These are phyloP conservation scores for Tyrophagus putrescentiae DNA, from an alignment of 1,140 invertebrate genomes.

Conservation along the genomic window DNA sequence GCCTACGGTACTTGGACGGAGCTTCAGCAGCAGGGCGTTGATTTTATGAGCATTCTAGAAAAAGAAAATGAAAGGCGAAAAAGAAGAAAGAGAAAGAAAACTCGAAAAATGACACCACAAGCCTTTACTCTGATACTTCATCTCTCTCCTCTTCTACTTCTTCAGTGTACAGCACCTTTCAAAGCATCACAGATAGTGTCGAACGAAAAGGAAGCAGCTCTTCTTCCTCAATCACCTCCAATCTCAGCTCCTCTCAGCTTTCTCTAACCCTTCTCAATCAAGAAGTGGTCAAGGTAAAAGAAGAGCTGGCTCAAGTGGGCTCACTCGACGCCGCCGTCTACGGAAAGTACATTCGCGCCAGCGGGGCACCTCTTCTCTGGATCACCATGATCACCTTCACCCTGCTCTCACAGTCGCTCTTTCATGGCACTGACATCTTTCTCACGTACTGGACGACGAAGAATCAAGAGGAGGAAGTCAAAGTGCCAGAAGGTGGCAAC, in stretches of 20 bases:
- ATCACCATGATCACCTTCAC: not conserved
- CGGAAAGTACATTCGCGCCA: conserved; percentile 14
- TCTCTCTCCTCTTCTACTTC: no score
- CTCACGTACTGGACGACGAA: conserved; percentile 8
- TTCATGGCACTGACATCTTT: conserved; percentile 17
- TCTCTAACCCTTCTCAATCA: no score
- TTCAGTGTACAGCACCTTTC: no score
- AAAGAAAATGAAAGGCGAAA: not conserved
- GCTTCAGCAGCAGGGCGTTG: conserved; percentile 14
- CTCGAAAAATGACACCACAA: no score
- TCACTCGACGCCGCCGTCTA: conserved; percentile 15
- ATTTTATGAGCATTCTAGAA: conserved; percentile 19
- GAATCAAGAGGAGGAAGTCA: not conserved
- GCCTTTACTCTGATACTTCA: no score
- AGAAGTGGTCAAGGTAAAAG: conserved; percentile 9
- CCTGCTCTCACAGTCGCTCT: conserved; percentile 19
- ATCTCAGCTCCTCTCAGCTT: no score
- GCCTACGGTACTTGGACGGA: conserved; percentile 14
- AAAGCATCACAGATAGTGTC: no score
- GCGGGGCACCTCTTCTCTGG: not conserved
- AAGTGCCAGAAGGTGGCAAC: conserved; percentile 17
- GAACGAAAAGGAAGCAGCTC: no score
- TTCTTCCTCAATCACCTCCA: no score
- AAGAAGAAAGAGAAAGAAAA: not conserved
- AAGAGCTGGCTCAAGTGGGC: conserved; percentile 19